Percentiles rank a stretch among this genome's conserved stretches.
These are phyloP conservation scores for Ceratosolen solmsi DNA, from an alignment of 1,140 invertebrate species.

Conservation along the genomic window DNA sequence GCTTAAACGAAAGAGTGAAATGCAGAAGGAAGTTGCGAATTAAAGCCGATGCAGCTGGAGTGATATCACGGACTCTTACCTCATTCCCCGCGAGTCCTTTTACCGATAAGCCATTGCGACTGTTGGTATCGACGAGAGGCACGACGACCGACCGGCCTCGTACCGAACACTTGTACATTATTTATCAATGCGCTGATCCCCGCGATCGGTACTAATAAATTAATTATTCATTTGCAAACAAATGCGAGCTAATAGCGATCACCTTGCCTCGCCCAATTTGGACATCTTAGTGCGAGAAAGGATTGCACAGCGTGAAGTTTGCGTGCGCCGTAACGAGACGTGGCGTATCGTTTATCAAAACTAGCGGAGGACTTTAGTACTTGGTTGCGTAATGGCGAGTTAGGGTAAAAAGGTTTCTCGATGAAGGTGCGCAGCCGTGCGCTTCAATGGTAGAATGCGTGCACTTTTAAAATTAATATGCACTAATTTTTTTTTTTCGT, in stretches of 20 bases:
- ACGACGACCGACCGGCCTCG: background rate
- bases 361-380: background rate
- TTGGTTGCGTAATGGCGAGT: background rate
- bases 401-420: background rate
- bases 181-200: background rate
- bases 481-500: constrained; percentile 1
- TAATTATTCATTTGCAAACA: background rate
- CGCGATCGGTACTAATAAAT: background rate
- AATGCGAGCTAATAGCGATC: too few species aligned
- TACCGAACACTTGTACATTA: background rate
- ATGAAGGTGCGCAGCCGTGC: background rate
- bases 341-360: background rate
- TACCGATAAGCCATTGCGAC: background rate
- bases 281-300: too few species aligned
- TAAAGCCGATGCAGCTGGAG: background rate
- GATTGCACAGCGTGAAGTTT: too few species aligned
- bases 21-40: background rate
- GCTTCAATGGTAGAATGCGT: constrained; percentile 28
- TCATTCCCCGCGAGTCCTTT: background rate
- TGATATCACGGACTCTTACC: background rate
- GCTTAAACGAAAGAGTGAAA: background rate
- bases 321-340: too few species aligned
- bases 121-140: too few species aligned
- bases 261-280: too few species aligned
- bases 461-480: constrained; percentile 22